Conservation (phyloP, 1,140 invertebrate species). For the Euwallacea similis region DNA sequence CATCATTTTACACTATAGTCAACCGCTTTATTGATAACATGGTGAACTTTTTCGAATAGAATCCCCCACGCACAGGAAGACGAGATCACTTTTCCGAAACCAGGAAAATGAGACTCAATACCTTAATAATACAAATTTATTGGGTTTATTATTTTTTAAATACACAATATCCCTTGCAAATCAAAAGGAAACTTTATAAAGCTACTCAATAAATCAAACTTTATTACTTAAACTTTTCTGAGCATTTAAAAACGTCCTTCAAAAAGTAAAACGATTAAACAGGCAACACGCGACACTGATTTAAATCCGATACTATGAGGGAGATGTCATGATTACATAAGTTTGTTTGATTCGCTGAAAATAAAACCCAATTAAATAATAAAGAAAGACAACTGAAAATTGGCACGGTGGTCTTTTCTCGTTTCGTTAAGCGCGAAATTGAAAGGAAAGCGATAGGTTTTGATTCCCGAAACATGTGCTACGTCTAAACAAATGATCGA, state of each 20-base stretch:
- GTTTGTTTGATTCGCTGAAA: no score
- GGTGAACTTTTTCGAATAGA: no score
- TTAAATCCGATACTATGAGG: background rate
- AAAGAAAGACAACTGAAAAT: constrained; percentile 2
- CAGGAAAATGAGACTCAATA: background rate
- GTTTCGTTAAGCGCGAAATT: background rate
- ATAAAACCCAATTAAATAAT: background rate
- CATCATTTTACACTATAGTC: background rate
- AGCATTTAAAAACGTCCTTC: constrained; percentile 31
- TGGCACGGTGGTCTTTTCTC: background rate
- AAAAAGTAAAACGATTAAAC: background rate
- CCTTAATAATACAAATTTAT: constrained; percentile 56
- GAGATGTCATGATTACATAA: no score
- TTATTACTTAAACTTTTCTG: constrained; percentile 45
- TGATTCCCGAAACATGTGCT: no score
- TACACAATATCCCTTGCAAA: constrained; percentile 54
- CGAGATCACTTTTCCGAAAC: background rate
- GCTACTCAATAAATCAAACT: constrained; percentile 50
- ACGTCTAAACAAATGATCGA: no score
- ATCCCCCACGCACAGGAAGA: no score
- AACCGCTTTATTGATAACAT: no score
- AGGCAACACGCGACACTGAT: constrained; percentile 3
- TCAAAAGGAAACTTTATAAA: constrained; percentile 50
- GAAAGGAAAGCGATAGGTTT: background rate
- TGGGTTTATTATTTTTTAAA: constrained; percentile 50